phyloP scores from a whole-genome alignment of 2,888 invertebrate species.

The Oasisia sp. region DNA sequence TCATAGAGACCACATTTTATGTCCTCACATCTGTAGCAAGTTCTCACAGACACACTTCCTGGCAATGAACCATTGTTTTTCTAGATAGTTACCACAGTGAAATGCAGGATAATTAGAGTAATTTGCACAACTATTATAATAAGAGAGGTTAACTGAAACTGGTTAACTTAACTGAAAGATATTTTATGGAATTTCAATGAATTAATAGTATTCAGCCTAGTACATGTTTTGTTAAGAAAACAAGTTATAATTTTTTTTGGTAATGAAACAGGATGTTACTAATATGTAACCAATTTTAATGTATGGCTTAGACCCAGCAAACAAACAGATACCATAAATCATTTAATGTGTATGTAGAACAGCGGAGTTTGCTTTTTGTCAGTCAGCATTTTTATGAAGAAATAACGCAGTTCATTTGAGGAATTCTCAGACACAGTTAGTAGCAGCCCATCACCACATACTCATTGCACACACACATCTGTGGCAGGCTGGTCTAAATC shows the following conservation, averaged over 20 bases:
- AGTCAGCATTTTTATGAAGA: background rate
- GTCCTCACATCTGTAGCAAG: background rate
- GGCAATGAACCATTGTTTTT: background rate
- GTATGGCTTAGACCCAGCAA: background rate
- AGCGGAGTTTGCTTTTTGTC: background rate
- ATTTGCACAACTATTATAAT: background rate
- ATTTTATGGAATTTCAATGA: background rate
- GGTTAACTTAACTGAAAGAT: background rate
- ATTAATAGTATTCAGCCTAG: background rate
- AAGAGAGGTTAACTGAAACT: background rate
- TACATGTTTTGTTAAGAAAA: background rate
- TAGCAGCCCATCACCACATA: background rate
- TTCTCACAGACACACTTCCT: background rate
- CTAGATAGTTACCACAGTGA: background rate
- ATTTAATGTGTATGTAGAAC: background rate
- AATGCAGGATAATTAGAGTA: background rate
- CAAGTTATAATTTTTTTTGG: background rate
- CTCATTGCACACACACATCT: background rate
- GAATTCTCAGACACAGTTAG: background rate
- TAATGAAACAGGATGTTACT: background rate
- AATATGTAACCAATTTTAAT: background rate
- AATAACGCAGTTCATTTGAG: background rate
- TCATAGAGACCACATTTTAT: background rate
- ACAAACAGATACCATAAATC: background rate
- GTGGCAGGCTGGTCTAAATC: background rate